Conservation (phyloP, 2,888 invertebrate genomes). For the Ceraclea dissimilis region DNA sequence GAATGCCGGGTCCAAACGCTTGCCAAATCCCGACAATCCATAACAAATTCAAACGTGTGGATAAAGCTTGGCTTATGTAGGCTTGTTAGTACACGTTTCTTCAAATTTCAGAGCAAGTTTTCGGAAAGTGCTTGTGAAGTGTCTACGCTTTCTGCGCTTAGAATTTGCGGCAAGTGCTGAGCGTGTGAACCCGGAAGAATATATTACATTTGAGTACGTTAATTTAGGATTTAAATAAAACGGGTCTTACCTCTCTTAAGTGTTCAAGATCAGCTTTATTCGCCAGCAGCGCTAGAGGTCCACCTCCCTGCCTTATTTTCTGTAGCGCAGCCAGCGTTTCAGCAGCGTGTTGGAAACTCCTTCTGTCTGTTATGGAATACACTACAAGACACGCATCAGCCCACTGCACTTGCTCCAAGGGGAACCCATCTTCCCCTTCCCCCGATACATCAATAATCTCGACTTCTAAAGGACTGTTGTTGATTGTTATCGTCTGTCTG, state of each 20-base stretch:
- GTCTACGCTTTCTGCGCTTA: too few species aligned
- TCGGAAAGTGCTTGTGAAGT: too few species aligned
- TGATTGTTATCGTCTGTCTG: slow-evolving; percentile 64
- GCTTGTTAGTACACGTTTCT: too few species aligned
- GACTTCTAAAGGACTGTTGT: slow-evolving; percentile 63
- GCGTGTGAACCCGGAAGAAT: too few species aligned
- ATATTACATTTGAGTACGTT: too few species aligned
- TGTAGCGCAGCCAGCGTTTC: slow-evolving; percentile 55
- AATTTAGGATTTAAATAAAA: too few species aligned
- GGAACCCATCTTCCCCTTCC: slow-evolving; percentile 53
- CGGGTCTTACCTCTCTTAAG: slow-evolving; percentile 58
- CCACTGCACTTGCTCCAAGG: slow-evolving; percentile 63
- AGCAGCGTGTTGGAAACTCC: slow-evolving; percentile 61
- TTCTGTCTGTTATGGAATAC: slow-evolving; percentile 67
- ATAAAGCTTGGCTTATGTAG: too few species aligned
- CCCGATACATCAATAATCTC: slow-evolving; percentile 76
- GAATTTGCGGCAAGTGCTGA: too few species aligned
- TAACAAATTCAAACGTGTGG: too few species aligned
- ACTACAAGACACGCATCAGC: slow-evolving; percentile 72
- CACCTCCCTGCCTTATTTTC: slow-evolving; percentile 44
- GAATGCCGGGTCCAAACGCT: too few species aligned
- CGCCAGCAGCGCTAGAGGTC: slow-evolving; percentile 59
- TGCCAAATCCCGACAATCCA: too few species aligned
- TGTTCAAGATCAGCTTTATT: slow-evolving; percentile 78
- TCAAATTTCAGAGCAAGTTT: too few species aligned